Percentiles rank a stretch among this genome's conserved stretches.
Conservation (phyloP, 2,888 invertebrate species). For the Harpagoxenus sublaevis region DNA sequence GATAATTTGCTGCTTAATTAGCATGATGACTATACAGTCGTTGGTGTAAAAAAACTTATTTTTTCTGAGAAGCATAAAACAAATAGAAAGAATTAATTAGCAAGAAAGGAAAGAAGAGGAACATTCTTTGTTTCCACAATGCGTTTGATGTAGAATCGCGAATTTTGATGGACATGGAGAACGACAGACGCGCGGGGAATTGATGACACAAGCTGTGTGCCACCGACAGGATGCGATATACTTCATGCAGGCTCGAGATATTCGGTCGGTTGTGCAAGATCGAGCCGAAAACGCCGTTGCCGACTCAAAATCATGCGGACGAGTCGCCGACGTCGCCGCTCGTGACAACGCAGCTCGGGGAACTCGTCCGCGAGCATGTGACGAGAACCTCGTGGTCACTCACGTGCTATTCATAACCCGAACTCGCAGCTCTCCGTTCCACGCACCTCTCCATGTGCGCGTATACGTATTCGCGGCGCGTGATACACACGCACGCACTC, state of each 20-base stretch:
- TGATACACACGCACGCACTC: neutral
- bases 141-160: neutral
- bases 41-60: neutral
- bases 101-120: no score
- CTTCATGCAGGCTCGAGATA: neutral
- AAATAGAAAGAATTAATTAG: neutral
- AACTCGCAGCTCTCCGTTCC: constrained; percentile 59
- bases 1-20: neutral
- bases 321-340: constrained; percentile 44
- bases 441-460: constrained; percentile 37
- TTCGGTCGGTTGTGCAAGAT: constrained; percentile 34
- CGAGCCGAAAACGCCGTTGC: constrained; percentile 21
- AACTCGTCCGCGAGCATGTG: constrained; percentile 73
- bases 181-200: no score
- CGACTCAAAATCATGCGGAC: constrained; percentile 48
- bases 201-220: neutral
- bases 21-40: neutral
- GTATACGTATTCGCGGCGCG: neutral
- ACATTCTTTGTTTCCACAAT: neutral
- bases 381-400: constrained; percentile 82
- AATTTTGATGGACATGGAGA: neutral
- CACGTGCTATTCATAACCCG: constrained; percentile 84
- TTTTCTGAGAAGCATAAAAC: neutral
- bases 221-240: neutral
- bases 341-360: constrained; percentile 75